These are phyloP conservation scores for Poecilia picta DNA, from an alignment of 2,797 vertebrate genomes.

Conservation along the genomic window DNA sequence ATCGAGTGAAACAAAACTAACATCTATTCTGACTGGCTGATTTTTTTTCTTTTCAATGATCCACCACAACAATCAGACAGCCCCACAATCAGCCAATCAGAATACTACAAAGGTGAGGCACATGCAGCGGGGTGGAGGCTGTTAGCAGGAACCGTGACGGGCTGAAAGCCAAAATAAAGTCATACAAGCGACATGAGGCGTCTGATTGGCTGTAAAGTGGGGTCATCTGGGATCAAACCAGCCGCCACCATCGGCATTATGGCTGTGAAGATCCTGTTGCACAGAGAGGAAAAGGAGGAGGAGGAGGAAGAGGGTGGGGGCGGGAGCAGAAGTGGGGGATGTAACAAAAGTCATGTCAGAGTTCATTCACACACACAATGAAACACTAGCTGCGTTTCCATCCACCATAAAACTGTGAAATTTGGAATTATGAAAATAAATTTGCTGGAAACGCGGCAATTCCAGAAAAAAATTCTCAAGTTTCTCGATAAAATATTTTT, in stretches of 20 bases:
- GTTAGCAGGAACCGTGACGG: slow-evolving; percentile 63
- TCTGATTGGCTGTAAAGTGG: slow-evolving; percentile 98
- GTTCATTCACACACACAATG: slow-evolving; percentile 6
- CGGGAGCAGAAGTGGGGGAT: background rate
- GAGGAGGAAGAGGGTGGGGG: background rate
- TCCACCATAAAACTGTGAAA: too few species aligned
- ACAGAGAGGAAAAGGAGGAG: slow-evolving; percentile 79
- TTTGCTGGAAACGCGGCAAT: too few species aligned
- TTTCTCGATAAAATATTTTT: too few species aligned
- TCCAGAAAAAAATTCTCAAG: too few species aligned
- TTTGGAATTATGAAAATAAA: too few species aligned
- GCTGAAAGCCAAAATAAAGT: slow-evolving; percentile 70
- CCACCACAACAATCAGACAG: slow-evolving; percentile 44
- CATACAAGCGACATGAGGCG: slow-evolving; percentile 95
- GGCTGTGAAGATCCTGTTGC: slow-evolving; percentile 98
- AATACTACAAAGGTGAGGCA: slow-evolving; percentile 70
- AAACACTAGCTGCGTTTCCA: background rate
- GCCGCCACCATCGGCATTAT: slow-evolving; percentile 99
- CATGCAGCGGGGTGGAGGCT: slow-evolving; percentile 74
- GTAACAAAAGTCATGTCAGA: background rate
- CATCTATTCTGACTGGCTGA: slow-evolving; percentile 83
- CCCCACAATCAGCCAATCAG: slow-evolving; percentile 88
- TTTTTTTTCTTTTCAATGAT: slow-evolving; percentile 43
- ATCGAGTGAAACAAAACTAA: slow-evolving; percentile 20
- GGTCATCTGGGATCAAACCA: slow-evolving; percentile 97